Conservation (phyloP, 2,797 vertebrate genomes). For the Sphenopsis melanotis region DNA sequence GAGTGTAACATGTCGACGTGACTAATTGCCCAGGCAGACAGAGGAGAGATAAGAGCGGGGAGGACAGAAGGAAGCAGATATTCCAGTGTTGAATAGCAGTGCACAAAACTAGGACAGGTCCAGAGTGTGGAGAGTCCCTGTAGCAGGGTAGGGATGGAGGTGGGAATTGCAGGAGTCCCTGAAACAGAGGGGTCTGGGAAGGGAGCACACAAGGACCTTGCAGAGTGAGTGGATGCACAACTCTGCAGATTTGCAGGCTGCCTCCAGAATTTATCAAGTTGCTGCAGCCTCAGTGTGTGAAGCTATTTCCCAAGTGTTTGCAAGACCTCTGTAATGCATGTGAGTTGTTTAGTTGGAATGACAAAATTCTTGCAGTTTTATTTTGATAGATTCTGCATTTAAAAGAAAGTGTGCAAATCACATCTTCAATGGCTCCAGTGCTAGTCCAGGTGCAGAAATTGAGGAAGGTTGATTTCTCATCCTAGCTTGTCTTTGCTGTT, state of each 20-base stretch:
- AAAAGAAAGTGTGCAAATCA: not conserved
- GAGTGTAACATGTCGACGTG: not conserved
- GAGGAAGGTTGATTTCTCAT: not conserved
- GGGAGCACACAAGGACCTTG: not conserved
- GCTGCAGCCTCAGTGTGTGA: not conserved
- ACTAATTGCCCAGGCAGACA: conserved; percentile 6
- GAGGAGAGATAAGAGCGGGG: not conserved
- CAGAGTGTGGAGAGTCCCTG: not conserved
- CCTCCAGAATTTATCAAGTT: not conserved
- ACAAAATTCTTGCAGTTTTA: not conserved
- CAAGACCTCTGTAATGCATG: not conserved
- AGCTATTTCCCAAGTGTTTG: not conserved
- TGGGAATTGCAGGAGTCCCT: not conserved
- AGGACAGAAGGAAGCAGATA: not conserved
- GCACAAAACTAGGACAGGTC: not conserved
- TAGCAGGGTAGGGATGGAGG: not conserved
- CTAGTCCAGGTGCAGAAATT: not conserved
- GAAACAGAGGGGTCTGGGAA: not conserved
- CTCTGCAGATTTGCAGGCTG: not conserved
- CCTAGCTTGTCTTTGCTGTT: not conserved
- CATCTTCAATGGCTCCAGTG: not conserved
- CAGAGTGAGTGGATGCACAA: not conserved
- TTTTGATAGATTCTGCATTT: not conserved
- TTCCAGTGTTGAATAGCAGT: not conserved
- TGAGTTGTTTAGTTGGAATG: not conserved